A percentile compares a stretch with the other conserved stretches of the same genome.
Conservation (phyloP, 23 tunicate species). For the Trididemnum nubilum region DNA sequence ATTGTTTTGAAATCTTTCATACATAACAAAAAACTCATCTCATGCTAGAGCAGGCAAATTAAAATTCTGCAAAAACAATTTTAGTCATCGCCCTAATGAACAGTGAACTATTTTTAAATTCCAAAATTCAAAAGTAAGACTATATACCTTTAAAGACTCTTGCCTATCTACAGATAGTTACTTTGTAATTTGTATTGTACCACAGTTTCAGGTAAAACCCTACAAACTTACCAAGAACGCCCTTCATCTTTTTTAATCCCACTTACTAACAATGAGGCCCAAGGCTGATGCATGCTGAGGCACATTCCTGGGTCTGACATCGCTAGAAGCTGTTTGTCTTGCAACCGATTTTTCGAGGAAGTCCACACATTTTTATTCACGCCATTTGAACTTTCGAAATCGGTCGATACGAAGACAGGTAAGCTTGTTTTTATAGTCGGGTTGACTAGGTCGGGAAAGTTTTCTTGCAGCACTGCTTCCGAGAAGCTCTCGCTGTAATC, state of each 20-base stretch:
- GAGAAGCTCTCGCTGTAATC: conserved; percentile 19
- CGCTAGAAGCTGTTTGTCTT: conserved; percentile 65
- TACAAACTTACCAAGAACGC: conserved; percentile 87
- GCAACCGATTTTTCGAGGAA: conserved; percentile 38
- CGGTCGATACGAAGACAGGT: conserved; percentile 30
- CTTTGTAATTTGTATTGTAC: too few relatives aligned
- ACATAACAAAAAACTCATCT: too few relatives aligned
- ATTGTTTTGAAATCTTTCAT: too few relatives aligned
- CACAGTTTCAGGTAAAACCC: too few relatives aligned
- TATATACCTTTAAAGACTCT: too few relatives aligned
- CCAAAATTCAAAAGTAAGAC: too few relatives aligned
- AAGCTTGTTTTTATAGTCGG: conserved; percentile 37
- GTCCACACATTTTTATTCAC: conserved; percentile 41
- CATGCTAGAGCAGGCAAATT: too few relatives aligned
- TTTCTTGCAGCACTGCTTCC: neutral
- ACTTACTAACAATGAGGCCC: conserved; percentile 90
- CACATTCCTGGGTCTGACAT: conserved; percentile 89
- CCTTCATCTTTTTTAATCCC: conserved; percentile 98
- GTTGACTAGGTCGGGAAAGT: conserved; percentile 39
- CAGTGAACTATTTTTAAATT: too few relatives aligned
- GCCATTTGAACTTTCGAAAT: neutral
- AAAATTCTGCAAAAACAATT: too few relatives aligned
- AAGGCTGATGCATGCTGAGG: conserved; percentile 99
- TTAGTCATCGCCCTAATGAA: too few relatives aligned
- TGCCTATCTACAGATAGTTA: too few relatives aligned